These are phyloP conservation scores for Ashinkailepas kermadecensis DNA, from an alignment of 2,888 invertebrate genomes.

Conservation along the genomic window DNA sequence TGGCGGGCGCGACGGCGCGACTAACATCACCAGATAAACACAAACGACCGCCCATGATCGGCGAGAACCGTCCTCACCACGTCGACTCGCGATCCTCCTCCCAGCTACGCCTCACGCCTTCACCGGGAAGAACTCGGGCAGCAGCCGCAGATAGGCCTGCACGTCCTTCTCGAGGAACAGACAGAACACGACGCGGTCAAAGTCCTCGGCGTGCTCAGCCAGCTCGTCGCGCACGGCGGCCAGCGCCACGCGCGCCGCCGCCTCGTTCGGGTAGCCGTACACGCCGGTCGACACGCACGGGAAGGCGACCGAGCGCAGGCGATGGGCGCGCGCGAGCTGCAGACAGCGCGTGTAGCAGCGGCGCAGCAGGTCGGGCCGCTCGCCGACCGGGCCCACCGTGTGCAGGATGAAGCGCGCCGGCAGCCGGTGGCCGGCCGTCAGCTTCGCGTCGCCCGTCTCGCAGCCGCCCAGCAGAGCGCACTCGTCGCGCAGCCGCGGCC, in stretches of 20 bases:
- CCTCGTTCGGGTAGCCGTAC: slow-evolving; percentile 72
- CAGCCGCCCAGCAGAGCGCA: slow-evolving; percentile 64
- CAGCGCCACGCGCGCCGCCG: slow-evolving; percentile 68
- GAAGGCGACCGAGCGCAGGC: slow-evolving; percentile 62
- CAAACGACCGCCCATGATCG: too few species aligned
- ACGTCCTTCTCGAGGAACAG: slow-evolving; percentile 61
- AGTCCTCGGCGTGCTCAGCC: slow-evolving; percentile 38
- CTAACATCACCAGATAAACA: too few species aligned
- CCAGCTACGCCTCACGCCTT: neutral
- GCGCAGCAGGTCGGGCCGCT: slow-evolving; percentile 54
- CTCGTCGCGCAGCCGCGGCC: slow-evolving; percentile 58
- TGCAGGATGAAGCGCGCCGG: slow-evolving; percentile 85
- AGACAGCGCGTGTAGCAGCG: slow-evolving; percentile 65
- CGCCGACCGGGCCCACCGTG: slow-evolving; percentile 77
- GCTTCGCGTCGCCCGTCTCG: slow-evolving; percentile 70
- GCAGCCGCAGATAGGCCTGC: slow-evolving; percentile 40
- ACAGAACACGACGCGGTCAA: slow-evolving; percentile 72
- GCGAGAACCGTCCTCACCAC: too few species aligned
- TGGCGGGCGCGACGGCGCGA: too few species aligned
- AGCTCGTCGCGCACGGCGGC: slow-evolving; percentile 58
- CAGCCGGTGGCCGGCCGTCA: slow-evolving; percentile 70
- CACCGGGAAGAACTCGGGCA: slow-evolving; percentile 9
- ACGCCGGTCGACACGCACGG: slow-evolving; percentile 90
- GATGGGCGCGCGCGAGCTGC: slow-evolving; percentile 49
- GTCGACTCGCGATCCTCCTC: too few species aligned